Evolutionary conservation across 2,113 vertebrate species (phyloP).

Genomic region (Pitta sordida): DNA sequence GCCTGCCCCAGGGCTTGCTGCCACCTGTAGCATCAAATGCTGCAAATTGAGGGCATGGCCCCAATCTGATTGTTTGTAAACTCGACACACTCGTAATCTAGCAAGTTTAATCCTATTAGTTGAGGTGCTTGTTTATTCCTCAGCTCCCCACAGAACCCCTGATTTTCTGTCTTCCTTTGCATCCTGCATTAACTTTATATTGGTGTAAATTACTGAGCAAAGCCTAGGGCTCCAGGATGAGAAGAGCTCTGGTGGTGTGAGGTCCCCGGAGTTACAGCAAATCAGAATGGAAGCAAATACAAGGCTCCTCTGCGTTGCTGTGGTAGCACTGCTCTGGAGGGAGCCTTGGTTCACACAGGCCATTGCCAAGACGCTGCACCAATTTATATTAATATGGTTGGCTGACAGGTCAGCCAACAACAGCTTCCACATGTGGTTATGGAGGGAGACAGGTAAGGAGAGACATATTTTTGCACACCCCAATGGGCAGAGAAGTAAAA

Average conservation of each 20-base stretch:
- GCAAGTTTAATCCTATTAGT: not conserved
- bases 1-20: not conserved
- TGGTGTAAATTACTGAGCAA: not conserved
- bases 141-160: not conserved
- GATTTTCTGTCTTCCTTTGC: not conserved
- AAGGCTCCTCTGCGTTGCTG: not conserved
- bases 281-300: not conserved
- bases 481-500: not conserved
- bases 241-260: not conserved
- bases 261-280: not conserved
- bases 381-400: not conserved
- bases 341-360: not conserved
- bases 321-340: not conserved
- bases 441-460: not conserved
- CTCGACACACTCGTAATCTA: not conserved
- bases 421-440: fast-evolving
- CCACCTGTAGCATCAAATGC: not conserved
- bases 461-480: not conserved
- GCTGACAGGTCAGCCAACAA: not conserved
- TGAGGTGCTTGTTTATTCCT: not conserved
- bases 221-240: not conserved
- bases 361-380: not conserved
- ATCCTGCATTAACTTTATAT: not conserved
- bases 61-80: not conserved
- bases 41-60: not conserved